These are phyloP conservation scores for Ceraclea dissimilis DNA, from an alignment of 2,888 invertebrate genomes.

Conservation along the genomic window DNA sequence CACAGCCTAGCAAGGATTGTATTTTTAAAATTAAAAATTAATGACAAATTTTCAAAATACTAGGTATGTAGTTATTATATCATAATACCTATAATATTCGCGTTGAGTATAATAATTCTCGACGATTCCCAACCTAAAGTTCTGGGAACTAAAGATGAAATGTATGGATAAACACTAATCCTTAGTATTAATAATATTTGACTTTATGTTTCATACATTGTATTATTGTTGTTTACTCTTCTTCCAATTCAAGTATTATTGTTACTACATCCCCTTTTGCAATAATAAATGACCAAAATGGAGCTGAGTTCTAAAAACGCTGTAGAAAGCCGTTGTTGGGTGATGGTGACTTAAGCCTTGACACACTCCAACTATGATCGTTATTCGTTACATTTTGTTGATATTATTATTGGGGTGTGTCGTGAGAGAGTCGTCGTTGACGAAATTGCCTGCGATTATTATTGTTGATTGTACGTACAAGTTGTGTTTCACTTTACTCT, in stretches of 20 bases:
- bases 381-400: background rate
- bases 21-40: no score
- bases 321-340: background rate
- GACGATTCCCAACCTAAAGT: no score
- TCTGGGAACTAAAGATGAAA: background rate
- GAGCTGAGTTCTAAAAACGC: background rate
- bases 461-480: background rate
- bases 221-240: background rate
- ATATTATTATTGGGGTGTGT: slow-evolving; percentile 3
- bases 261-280: background rate
- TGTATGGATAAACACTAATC: background rate
- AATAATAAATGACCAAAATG: slow-evolving; percentile 1
- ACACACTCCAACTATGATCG: slow-evolving; percentile 6
- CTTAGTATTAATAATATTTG: background rate
- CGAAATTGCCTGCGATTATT: background rate
- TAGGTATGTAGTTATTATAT: no score
- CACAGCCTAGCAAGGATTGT: no score
- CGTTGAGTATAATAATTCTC: no score
- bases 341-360: slow-evolving; percentile 11
- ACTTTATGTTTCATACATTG: background rate
- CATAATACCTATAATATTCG: no score
- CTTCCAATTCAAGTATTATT: background rate
- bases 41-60: no score
- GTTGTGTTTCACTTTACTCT: background rate
- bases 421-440: background rate